These are phyloP conservation scores for Choristoneura rosaceana DNA, from an alignment of 2,888 invertebrate species.

Conservation along the genomic window DNA sequence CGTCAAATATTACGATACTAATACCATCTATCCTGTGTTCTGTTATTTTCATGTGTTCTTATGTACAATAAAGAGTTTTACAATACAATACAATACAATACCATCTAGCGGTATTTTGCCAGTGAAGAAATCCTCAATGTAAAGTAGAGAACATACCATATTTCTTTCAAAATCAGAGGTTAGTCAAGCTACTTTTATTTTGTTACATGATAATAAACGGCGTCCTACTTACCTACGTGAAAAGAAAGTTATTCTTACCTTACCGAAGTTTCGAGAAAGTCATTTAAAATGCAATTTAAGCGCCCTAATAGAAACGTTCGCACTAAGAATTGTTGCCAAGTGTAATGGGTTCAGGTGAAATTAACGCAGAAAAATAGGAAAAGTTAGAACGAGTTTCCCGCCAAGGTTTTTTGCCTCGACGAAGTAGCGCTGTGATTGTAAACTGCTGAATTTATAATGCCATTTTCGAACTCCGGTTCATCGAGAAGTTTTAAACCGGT, in stretches of 20 bases:
- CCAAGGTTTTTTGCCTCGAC: conserved; percentile 77
- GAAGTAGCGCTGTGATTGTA: conserved; percentile 84
- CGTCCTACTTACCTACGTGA: conserved; percentile 20
- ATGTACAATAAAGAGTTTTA: too few species aligned
- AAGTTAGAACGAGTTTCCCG: conserved; percentile 84
- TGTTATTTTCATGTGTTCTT: too few species aligned
- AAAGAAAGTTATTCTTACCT: conserved; percentile 37
- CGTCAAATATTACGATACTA: too few species aligned
- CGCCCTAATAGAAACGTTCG: conserved; percentile 67
- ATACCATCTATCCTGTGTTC: too few species aligned
- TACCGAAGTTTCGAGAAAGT: conserved; percentile 63
- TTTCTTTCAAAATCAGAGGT: neutral
- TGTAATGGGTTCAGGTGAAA: conserved; percentile 85
- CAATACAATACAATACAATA: too few species aligned
- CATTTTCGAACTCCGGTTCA: conserved; percentile 84
- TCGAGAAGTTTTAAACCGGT: conserved; percentile 80
- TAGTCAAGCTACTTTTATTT: conserved; percentile 1
- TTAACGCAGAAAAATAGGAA: conserved; percentile 86
- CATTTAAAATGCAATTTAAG: conserved; percentile 82
- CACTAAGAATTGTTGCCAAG: conserved; percentile 80
- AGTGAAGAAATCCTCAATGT: too few species aligned
- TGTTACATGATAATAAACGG: conserved; percentile 33
- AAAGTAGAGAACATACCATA: too few species aligned
- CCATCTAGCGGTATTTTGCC: too few species aligned
- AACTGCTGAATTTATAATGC: conserved; percentile 85